These are phyloP conservation scores for Acanthornis magna DNA, from an alignment of 2,797 vertebrate genomes.

Conservation along the genomic window DNA sequence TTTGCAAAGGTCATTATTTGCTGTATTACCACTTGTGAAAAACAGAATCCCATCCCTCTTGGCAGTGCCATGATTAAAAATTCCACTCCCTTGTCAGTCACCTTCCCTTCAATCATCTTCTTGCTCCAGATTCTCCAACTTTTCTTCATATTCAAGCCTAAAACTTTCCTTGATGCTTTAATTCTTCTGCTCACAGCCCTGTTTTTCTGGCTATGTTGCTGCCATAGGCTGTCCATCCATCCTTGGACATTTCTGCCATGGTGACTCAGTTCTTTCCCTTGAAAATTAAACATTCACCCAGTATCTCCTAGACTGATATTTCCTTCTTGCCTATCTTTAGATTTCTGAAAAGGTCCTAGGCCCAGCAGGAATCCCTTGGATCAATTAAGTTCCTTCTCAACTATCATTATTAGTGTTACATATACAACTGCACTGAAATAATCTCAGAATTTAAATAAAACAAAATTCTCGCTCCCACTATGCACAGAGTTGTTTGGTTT, in stretches of 20 bases:
- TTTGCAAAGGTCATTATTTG: not conserved
- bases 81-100: not conserved
- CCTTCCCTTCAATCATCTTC: not conserved
- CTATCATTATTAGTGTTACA: not conserved
- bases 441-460: not conserved
- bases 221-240: not conserved
- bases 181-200: not conserved
- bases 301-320: not conserved
- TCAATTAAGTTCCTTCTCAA: not conserved
- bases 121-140: not conserved
- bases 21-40: not conserved
- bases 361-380: not conserved
- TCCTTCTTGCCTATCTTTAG: not conserved
- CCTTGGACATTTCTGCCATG: not conserved
- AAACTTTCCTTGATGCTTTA: not conserved
- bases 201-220: not conserved
- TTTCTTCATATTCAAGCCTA: not conserved
- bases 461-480: not conserved
- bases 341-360: not conserved
- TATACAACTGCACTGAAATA: not conserved
- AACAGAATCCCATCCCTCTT: not conserved
- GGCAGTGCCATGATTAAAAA: not conserved
- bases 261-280: not conserved
- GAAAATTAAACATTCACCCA: not conserved
- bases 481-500: not conserved